Base-by-base conservation (phyloP, 2,797 vertebrate species). In the Gymnocypris eckloni region DNA sequence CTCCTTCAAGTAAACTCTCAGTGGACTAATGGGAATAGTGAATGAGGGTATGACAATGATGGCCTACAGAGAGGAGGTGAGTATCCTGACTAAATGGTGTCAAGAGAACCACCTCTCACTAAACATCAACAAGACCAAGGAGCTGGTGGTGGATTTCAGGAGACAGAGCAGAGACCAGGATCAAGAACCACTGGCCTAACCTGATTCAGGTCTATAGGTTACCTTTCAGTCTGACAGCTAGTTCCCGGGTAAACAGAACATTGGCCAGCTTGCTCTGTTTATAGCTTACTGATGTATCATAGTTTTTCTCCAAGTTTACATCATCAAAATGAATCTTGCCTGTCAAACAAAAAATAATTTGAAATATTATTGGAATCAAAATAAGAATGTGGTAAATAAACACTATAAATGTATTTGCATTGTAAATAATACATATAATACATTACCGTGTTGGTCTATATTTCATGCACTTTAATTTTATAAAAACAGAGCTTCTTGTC, bases 231-330 rank as follows among this genome's bases (percentile, higher is more conserved):
- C 91, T 91, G 54, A 52, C 12, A 28, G 94, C 93, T 86, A 96
- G 91, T 81, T 95, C 94, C 83, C 64, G 92, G 84, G 88, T 83
- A 45, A 96, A 96, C 25, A 96, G 92, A 67, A 95, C 86, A 25
- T 95, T 95, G 11, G 94, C 94, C 79, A 96, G 86, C 84, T 95
- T 95, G 92, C 94, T 96, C 86, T 95, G 94, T 2, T 50, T 8
- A 86, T 95, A 95, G 89, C 94, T 95, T 13, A 8, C 79, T 0
- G 52, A 0, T n/a, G 88, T 86, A 4, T 64, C 1, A 69, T 95
- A 96, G 75, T 92, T 54, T 80, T 90, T 89, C 71, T 95, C 93
- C 6, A 94, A 37, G 83, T 95, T 94, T 83, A 96, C 94, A 90
- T 95, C 94, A 52, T 95, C 93, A 90, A 95, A 95, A 85, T 94